Conservation (phyloP, 1,140 invertebrate genomes). For the Lethocerus indicus region DNA sequence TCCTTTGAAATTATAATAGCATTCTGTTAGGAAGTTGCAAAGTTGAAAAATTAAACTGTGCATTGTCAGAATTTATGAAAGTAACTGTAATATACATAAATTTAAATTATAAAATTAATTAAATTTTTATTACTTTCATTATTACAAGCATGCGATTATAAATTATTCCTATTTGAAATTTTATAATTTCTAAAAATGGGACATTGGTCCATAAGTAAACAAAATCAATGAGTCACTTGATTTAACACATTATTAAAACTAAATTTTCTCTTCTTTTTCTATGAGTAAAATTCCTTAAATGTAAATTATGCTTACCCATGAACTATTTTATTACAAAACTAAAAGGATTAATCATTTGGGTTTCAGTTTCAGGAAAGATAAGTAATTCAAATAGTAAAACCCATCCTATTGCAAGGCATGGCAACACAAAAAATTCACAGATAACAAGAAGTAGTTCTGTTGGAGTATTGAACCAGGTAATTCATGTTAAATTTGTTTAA, state of each 20-base stretch:
- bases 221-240: not conserved
- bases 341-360: not conserved
- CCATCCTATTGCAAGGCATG: constrained; percentile 5
- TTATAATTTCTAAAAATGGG: not conserved
- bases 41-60: too few species aligned
- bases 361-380: constrained; percentile 9
- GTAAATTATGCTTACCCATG: too few species aligned
- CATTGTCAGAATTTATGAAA: too few species aligned
- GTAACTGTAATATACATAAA: too few species aligned
- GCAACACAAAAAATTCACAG: constrained; percentile 6
- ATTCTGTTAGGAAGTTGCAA: too few species aligned
- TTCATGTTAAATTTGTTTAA: not conserved
- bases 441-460: constrained; percentile 60
- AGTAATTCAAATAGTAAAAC: constrained; percentile 5
- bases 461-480: constrained; percentile 57
- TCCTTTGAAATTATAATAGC: too few species aligned
- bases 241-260: not conserved
- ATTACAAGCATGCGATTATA: too few species aligned
- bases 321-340: too few species aligned
- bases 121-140: too few species aligned
- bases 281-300: not conserved
- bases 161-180: not conserved
- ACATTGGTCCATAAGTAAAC: not conserved
- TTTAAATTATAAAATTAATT: too few species aligned
- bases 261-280: not conserved